Conservation (phyloP, 2,113 vertebrate genomes). For the Marmota monax region DNA sequence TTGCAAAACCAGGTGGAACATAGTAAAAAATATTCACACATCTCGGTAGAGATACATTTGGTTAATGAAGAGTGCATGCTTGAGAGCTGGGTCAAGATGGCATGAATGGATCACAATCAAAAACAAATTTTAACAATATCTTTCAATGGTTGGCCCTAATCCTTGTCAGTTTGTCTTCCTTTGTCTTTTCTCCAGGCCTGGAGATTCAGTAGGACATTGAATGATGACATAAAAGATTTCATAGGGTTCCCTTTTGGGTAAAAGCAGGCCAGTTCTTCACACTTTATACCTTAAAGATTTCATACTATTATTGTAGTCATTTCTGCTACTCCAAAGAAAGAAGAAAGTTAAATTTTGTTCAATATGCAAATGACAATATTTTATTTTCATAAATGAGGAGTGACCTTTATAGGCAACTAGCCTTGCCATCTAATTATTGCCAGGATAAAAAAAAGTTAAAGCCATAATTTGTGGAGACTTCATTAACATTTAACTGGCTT, state of each 20-base stretch:
- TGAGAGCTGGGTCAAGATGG: background rate
- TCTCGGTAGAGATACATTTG: background rate
- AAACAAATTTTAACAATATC: background rate
- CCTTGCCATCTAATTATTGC: slow-evolving; percentile 59
- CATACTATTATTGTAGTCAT: slow-evolving; percentile 11
- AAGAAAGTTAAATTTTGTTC: slow-evolving; percentile 32
- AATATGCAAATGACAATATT: slow-evolving; percentile 42
- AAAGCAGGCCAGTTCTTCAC: background rate
- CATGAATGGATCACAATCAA: background rate
- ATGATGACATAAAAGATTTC: background rate
- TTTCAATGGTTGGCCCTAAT: background rate
- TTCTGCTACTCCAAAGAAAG: slow-evolving; percentile 31
- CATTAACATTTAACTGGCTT: slow-evolving; percentile 65
- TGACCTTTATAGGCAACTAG: slow-evolving; percentile 71
- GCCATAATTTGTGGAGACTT: slow-evolving; percentile 61
- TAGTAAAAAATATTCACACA: background rate
- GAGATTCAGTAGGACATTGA: background rate
- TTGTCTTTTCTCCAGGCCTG: background rate
- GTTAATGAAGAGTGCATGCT: background rate
- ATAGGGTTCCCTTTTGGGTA: background rate
- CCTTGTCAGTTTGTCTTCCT: background rate
- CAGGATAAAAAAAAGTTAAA: background rate
- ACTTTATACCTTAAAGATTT: background rate
- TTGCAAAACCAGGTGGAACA: background rate
- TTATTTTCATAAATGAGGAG: slow-evolving; percentile 71